A percentile compares a stretch with the other conserved stretches of the same genome.
Evolutionary conservation across 2,113 vertebrate genomes (phyloP).

Genomic region (Crotophaga sulcirostris): DNA sequence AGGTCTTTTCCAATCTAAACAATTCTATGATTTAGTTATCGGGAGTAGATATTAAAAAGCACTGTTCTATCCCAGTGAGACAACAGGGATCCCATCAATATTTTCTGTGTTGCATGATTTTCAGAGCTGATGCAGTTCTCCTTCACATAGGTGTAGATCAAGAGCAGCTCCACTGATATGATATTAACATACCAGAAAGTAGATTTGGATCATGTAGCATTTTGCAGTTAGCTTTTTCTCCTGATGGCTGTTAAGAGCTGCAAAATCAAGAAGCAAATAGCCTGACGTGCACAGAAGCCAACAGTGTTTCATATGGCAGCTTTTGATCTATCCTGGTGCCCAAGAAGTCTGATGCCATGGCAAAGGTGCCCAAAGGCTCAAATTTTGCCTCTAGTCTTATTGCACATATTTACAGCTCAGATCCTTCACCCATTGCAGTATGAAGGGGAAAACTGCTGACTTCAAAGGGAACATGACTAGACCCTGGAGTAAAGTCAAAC

Average conservation of each 20-base stretch:
- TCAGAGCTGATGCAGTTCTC: not conserved
- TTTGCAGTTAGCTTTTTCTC: constrained; percentile 3
- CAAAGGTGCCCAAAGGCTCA: not conserved
- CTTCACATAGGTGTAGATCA: not conserved
- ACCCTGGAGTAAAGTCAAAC: not conserved
- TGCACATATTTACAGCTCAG: not conserved
- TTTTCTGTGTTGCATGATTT: constrained; percentile 30
- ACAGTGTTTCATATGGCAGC: not conserved
- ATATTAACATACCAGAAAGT: not conserved
- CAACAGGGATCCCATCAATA: constrained; percentile 20
- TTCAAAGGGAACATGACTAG: not conserved
- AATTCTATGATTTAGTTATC: not conserved
- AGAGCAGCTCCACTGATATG: not conserved
- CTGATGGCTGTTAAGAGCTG: not conserved
- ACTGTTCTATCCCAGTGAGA: constrained; percentile 3
- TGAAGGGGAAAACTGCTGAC: not conserved
- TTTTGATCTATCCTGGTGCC: not conserved
- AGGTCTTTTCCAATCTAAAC: too few relatives aligned
- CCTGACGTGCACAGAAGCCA: not conserved
- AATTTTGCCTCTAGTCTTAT: not conserved
- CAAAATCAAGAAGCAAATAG: not conserved
- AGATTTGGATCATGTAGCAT: not conserved
- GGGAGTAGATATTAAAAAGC: constrained; percentile 21
- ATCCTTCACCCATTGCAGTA: not conserved
- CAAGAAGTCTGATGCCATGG: not conserved